A percentile compares a stretch with the other conserved stretches of the same genome.
These are phyloP conservation scores for Peromyscus leucopus DNA, from an alignment of 2,113 vertebrate genomes.

Conservation along the genomic window DNA sequence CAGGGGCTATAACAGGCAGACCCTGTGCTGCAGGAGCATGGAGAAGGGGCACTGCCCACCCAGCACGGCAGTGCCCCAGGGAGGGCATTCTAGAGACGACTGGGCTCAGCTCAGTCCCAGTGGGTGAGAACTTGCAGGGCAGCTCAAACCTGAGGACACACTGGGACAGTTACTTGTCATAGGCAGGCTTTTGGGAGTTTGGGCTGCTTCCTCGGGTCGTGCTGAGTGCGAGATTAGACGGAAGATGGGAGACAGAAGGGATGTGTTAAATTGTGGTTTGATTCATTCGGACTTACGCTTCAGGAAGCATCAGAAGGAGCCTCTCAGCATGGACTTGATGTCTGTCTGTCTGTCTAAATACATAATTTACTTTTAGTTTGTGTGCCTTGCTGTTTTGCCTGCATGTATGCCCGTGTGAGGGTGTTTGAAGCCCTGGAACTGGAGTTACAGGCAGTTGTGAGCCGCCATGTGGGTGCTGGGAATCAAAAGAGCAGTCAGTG, in stretches of 20 bases:
- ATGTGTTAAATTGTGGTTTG: neutral
- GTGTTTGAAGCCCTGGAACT: neutral
- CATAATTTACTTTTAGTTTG: neutral
- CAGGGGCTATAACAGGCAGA: neutral
- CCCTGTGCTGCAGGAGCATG: neutral
- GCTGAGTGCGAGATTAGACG: neutral
- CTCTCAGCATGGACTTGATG: neutral
- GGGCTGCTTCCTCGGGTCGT: neutral
- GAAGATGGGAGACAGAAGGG: neutral
- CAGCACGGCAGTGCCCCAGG: neutral
- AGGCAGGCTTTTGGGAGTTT: neutral
- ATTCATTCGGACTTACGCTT: conserved; percentile 1
- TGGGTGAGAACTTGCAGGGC: neutral
- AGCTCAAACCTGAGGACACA: neutral
- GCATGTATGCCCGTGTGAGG: neutral
- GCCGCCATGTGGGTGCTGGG: neutral
- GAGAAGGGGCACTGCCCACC: neutral
- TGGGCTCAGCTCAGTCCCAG: neutral
- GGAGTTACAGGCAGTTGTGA: neutral
- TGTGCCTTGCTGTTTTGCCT: neutral
- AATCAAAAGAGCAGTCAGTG: neutral
- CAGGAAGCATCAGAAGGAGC: neutral
- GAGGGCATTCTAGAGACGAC: neutral
- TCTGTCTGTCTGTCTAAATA: neutral
- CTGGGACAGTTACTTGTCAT: neutral